These are phyloP conservation scores for Rallus crepitans DNA, from an alignment of 2,797 vertebrate genomes.

Conservation along the genomic window DNA sequence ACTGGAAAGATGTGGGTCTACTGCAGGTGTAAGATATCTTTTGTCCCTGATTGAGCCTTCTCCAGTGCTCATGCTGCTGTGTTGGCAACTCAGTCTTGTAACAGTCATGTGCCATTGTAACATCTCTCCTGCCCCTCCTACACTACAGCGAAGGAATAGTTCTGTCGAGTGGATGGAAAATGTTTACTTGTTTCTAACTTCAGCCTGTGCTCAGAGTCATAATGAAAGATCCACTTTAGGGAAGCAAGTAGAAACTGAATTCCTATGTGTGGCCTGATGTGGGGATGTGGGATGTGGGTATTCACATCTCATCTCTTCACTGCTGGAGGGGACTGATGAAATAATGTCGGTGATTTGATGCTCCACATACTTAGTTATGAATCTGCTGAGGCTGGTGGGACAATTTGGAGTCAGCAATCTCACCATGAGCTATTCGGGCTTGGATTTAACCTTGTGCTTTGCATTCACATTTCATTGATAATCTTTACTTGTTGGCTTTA, in stretches of 20 bases:
- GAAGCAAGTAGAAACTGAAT: not conserved
- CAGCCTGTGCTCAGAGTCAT: not conserved
- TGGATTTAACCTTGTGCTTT: not conserved
- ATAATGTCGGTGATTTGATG: not conserved
- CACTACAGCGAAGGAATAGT: not conserved
- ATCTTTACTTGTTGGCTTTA: not conserved
- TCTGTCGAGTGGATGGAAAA: not conserved
- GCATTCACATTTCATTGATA: not conserved
- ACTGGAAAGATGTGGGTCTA: not conserved
- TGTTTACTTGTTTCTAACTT: not conserved
- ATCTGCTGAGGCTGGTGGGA: not conserved
- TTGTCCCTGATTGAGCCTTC: not conserved
- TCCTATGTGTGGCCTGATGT: not conserved
- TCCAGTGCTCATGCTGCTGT: not conserved
- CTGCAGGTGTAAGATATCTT: not conserved
- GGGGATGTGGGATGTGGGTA: not conserved
- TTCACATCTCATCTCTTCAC: not conserved
- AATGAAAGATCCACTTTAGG: not conserved
- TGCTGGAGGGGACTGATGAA: not conserved
- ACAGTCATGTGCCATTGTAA: not conserved
- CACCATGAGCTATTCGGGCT: not conserved
- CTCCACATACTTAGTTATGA: not conserved
- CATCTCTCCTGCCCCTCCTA: not conserved
- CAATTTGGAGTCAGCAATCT: conserved; percentile 3
- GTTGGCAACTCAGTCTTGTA: not conserved